Base-by-base conservation (phyloP, 2,888 invertebrate species). In the Hemaris fuciformis region DNA sequence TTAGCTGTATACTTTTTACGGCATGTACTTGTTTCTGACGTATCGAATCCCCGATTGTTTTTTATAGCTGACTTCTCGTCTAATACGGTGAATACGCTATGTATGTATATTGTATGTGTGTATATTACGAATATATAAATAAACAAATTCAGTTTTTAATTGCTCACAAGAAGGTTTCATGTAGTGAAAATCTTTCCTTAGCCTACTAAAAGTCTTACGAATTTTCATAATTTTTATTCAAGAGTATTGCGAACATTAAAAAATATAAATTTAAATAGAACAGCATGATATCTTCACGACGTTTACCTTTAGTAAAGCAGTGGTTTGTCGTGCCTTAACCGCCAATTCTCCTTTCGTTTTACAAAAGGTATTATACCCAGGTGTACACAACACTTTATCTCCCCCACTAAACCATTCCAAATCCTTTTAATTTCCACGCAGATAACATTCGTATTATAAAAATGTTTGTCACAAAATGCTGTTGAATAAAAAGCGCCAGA, bases 381-480 rank as follows among this genome's bases (percentile, higher is more conserved):
- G 20, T 31, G 18, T 53, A 27, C 15, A 46, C 46, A 25, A 10
- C 20, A 46, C 3, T 31, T 53, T 53, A 53, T 53, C 53, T 48
- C 20, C 53, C n/a, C 25, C 18, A 31, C 53, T 53, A 27, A 53
- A 53, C 53, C 27, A 53, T 53, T 53, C 18, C 18, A 53, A 53
- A 53, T 53, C 53, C 53, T 53, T 53, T 53, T 53, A 53, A 53
- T 53, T 53, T 53, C 53, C 53, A 31, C 15, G 53, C 31, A 31
- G 53, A 53, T 53, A 53, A 53, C 27, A 53, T 31, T 53, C 53
- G 31, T 53, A 53, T 31, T 48, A 48, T 53, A 53, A 53, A 53
- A 53, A 53, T 53, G 53, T 53, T 53, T 53, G 53, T 53, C 53
- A 53, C 53, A 53, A 53, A 45, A 46, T n/a, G 25, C 53, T 48